A percentile compares a stretch with the other conserved stretches of the same genome.
Conservation (phyloP, 2,888 invertebrate species). For the Apodemia hepburni region DNA sequence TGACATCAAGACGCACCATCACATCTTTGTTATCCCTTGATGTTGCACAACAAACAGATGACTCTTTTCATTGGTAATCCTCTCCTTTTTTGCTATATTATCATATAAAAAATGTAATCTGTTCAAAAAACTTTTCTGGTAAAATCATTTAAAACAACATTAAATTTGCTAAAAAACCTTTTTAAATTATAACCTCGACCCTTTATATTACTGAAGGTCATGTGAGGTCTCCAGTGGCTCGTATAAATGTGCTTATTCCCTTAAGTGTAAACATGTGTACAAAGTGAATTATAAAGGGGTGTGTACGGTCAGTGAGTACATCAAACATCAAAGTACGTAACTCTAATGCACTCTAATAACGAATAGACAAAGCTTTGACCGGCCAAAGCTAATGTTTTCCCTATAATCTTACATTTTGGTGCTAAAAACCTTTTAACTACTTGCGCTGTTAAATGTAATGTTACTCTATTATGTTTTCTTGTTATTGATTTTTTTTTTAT, state of each 20-base stretch:
- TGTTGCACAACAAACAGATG: too few relatives aligned
- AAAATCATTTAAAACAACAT: neutral
- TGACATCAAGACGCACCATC: too few relatives aligned
- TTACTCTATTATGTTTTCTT: too few relatives aligned
- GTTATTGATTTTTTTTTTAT: too few relatives aligned
- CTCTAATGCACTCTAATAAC: neutral
- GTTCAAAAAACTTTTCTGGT: too few relatives aligned
- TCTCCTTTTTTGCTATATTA: too few relatives aligned
- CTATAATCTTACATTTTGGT: neutral
- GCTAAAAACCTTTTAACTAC: too few relatives aligned
- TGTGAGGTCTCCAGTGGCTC: neutral
- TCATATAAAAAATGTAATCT: too few relatives aligned
- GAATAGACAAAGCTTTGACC: neutral
- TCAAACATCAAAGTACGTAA: neutral
- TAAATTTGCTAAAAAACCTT: neutral
- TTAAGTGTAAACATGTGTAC: constrained; percentile 8
- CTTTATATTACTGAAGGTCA: constrained; percentile 5
- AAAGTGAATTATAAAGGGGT: constrained; percentile 7
- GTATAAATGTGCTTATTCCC: neutral
- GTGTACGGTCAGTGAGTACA: neutral
- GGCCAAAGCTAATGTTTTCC: neutral
- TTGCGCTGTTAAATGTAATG: too few relatives aligned
- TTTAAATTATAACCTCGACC: neutral
- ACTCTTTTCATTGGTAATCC: too few relatives aligned
- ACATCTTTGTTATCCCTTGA: too few relatives aligned